A percentile compares a stretch with the other conserved stretches of the same genome.
These are phyloP conservation scores for Alentia gelatinosa DNA, from an alignment of 2,888 invertebrate species.

Conservation along the genomic window DNA sequence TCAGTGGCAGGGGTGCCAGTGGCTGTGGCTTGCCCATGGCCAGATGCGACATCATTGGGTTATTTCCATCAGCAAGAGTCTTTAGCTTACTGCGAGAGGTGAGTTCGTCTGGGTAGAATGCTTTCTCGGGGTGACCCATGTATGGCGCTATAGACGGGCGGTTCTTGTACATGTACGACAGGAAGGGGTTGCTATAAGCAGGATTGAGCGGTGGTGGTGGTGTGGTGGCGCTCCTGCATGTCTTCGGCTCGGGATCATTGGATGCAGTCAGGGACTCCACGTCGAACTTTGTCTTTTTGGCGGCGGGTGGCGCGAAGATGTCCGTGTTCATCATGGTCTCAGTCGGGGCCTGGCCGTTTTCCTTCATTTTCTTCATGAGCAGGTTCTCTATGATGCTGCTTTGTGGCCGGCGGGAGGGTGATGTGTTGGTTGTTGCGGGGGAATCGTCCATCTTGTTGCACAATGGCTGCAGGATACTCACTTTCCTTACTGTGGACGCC, in stretches of 20 bases:
- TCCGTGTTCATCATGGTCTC: neutral
- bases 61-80: neutral
- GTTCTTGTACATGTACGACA: conserved; percentile 25
- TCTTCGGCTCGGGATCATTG: neutral
- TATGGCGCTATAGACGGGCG: neutral
- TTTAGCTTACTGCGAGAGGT: neutral
- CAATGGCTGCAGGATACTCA: conserved; percentile 14
- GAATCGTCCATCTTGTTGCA: neutral
- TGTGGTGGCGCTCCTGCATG: no score
- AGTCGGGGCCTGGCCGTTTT: conserved; percentile 65
- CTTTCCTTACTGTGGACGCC: neutral
- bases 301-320: neutral
- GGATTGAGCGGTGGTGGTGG: neutral
- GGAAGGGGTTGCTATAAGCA: neutral
- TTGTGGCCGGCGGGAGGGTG: neutral
- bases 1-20: neutral
- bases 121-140: neutral
- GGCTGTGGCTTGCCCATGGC: conserved; percentile 16
- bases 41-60: neutral
- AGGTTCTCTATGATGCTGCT: conserved; percentile 70
- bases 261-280: neutral
- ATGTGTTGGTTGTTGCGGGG: neutral
- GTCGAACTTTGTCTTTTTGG: conserved; percentile 2
- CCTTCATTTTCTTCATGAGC: conserved; percentile 71
- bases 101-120: neutral